Conservation (phyloP, 2,888 invertebrate species). For the Tolmerus cingulatus region DNA sequence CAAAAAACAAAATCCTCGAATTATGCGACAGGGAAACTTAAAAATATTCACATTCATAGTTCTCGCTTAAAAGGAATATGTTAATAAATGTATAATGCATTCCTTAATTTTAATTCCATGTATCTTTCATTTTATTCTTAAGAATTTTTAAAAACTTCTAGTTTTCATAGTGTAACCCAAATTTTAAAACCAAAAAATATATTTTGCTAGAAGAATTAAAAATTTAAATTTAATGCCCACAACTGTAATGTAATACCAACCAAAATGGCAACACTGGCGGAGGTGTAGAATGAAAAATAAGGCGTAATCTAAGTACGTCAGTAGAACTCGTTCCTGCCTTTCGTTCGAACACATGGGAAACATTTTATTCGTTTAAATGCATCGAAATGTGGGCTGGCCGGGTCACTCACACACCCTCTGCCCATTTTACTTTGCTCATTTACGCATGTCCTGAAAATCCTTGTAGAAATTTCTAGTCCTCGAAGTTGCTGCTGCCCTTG, state of each 20-base stretch:
- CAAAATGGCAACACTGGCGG: neutral
- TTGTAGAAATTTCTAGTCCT: neutral
- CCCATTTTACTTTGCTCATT: neutral
- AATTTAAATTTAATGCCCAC: neutral
- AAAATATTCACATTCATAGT: no score
- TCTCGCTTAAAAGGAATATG: no score
- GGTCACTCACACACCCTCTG: neutral
- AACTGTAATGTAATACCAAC: neutral
- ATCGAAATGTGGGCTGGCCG: neutral
- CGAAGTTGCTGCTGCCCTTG: neutral
- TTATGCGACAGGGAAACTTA: no score
- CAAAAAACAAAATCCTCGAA: no score
- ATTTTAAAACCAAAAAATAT: no score
- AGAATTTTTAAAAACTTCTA: no score
- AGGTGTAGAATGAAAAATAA: neutral
- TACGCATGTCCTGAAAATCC: constrained; percentile 11
- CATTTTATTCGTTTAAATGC: neutral
- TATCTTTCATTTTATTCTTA: no score
- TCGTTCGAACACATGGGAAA: neutral
- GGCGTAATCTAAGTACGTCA: neutral
- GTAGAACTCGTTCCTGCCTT: neutral
- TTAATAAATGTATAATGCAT: no score
- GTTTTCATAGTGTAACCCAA: no score
- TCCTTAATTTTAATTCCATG: no score
- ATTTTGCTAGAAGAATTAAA: no score